Conservation (phyloP, 23 tunicate species). For the Trididemnum nubilum region DNA sequence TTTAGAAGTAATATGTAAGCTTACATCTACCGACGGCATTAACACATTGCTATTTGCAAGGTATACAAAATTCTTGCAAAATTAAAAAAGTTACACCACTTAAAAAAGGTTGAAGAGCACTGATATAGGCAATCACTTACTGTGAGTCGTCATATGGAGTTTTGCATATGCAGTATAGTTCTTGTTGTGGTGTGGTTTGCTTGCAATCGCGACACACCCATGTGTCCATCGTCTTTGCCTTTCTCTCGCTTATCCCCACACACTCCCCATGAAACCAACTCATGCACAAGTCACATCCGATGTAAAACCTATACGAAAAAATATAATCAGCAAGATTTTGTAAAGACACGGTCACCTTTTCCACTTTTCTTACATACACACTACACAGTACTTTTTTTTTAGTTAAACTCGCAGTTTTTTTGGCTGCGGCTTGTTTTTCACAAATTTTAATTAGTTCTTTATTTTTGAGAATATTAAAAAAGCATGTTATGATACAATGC, state of each 20-base stretch:
- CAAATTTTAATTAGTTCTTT: too few species aligned
- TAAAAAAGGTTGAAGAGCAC: neutral
- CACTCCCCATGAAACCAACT: conserved; percentile 91
- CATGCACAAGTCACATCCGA: conserved; percentile 92
- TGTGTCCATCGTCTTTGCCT: conserved; percentile 75
- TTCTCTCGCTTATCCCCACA: conserved; percentile 75
- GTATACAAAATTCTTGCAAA: too few species aligned
- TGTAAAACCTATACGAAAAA: conserved; percentile 61
- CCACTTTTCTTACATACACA: too few species aligned
- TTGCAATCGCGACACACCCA: conserved; percentile 89
- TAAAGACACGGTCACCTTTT: neutral
- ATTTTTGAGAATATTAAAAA: too few species aligned
- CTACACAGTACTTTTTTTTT: too few species aligned
- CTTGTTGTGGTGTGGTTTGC: conserved; percentile 68
- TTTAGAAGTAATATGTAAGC: too few species aligned
- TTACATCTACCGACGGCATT: too few species aligned
- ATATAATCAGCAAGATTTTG: neutral
- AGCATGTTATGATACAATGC: too few species aligned
- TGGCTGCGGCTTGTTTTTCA: too few species aligned
- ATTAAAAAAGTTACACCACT: too few species aligned
- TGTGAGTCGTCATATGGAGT: conserved; percentile 93
- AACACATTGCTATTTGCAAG: too few species aligned
- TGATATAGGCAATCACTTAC: conserved; percentile 37
- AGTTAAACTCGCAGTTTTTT: too few species aligned
- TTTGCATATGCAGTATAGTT: conserved; percentile 88